Evolutionary conservation across 2,888 invertebrate genomes (phyloP).

Genomic region (Liodrosophila aerea): DNA sequence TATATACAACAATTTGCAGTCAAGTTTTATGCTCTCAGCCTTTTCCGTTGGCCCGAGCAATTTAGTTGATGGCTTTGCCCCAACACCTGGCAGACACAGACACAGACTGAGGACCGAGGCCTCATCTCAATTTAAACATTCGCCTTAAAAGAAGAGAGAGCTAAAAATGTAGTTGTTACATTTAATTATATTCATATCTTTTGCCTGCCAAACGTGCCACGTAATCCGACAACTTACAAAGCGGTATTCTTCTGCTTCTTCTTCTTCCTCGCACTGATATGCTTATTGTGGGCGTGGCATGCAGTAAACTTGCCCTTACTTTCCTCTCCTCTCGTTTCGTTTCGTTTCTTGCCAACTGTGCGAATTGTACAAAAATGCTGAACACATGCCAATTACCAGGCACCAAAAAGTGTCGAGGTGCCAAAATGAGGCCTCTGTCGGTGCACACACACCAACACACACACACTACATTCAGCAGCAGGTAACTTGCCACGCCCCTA

Average conservation of each 20-base stretch:
- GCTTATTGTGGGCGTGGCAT: constrained; percentile 14
- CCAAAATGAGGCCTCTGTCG: constrained; percentile 70
- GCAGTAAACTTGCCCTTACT: neutral
- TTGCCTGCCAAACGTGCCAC: constrained; percentile 67
- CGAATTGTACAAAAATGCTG: constrained; percentile 74
- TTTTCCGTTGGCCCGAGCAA: constrained; percentile 43
- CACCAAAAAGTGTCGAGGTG: constrained; percentile 65
- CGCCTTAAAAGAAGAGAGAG: constrained; percentile 44
- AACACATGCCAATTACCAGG: constrained; percentile 75
- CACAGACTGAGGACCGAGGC: too few species aligned
- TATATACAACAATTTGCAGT: constrained; percentile 49
- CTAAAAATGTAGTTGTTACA: constrained; percentile 76
- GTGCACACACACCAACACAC: constrained; percentile 4
- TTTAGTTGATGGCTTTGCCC: constrained; percentile 70
- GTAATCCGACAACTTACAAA: constrained; percentile 64
- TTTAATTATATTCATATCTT: constrained; percentile 75
- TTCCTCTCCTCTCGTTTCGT: constrained; percentile 16
- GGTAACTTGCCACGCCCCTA: constrained; percentile 44
- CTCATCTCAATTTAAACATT: constrained; percentile 55
- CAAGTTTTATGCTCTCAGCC: constrained; percentile 56
- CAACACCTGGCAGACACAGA: constrained; percentile 52
- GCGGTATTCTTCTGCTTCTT: constrained; percentile 4
- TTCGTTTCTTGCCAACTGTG: constrained; percentile 66
- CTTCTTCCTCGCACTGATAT: neutral
- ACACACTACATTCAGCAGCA: constrained; percentile 22